phyloP scores from a whole-genome alignment of 2,888 invertebrate species.

The Tipula lateralis region DNA sequence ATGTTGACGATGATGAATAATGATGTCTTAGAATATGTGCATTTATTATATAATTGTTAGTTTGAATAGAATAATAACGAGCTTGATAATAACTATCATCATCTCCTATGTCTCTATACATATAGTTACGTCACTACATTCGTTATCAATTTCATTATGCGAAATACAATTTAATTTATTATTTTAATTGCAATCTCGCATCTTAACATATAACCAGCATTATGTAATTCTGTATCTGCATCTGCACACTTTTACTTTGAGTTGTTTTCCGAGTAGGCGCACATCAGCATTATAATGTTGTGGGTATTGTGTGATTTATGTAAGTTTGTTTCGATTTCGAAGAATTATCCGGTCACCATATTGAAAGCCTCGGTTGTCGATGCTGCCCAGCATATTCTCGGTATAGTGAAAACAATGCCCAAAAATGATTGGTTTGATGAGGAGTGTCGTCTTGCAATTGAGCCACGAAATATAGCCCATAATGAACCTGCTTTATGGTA shows the following conservation, averaged over 20 bases:
- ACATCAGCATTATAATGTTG: not conserved
- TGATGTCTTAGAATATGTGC: not conserved
- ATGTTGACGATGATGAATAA: not conserved
- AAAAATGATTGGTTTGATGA: no score
- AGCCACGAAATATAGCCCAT: no score
- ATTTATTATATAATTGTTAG: not conserved
- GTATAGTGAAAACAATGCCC: no score
- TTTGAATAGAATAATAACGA: not conserved
- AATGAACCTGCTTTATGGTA: no score
- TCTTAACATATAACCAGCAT: not conserved
- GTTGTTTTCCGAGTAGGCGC: not conserved
- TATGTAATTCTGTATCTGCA: not conserved
- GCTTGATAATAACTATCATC: not conserved
- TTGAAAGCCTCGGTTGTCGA: no score
- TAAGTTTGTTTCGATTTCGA: not conserved
- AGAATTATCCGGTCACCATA: no score
- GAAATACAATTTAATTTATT: not conserved
- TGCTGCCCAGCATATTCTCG: no score
- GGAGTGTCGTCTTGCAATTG: no score
- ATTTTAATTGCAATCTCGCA: slow-evolving; percentile 7
- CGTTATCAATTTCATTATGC: not conserved
- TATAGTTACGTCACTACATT: not conserved
- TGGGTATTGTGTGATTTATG: not conserved
- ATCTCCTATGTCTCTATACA: not conserved
- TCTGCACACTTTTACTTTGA: not conserved